phyloP scores from a whole-genome alignment of 2,797 vertebrate genomes.

The Mormyrops boulengeri region DNA sequence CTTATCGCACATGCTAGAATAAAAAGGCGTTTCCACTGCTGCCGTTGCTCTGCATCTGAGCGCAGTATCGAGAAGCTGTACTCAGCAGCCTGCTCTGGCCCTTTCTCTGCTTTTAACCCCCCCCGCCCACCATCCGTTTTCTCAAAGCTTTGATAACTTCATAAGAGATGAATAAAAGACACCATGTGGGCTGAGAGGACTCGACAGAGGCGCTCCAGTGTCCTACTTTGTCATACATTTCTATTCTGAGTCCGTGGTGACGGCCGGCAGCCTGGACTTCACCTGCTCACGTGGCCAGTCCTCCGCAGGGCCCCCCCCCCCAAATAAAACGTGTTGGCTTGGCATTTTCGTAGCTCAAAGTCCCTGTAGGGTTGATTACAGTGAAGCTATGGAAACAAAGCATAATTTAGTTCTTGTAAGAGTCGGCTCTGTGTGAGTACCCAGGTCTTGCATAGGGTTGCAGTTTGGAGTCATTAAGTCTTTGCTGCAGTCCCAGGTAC shows the following conservation, averaged over 20 bases:
- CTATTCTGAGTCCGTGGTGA: slow-evolving; percentile 20
- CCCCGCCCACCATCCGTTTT: slow-evolving; percentile 20
- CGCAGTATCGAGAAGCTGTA: background rate
- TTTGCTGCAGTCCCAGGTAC: slow-evolving; percentile 41
- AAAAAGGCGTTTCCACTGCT: background rate
- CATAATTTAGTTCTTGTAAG: slow-evolving; percentile 38
- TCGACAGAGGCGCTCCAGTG: background rate
- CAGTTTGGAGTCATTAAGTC: slow-evolving; percentile 60
- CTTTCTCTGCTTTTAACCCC: slow-evolving; percentile 22
- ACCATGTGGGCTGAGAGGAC: background rate
- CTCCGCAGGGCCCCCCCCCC: background rate
- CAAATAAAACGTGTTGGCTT: background rate
- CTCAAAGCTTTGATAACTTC: background rate
- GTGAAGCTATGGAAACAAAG: slow-evolving; percentile 37
- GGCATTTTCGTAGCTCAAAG: slow-evolving; percentile 18
- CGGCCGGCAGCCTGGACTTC: background rate
- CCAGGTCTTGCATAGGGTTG: slow-evolving; percentile 39
- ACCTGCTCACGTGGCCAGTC: background rate
- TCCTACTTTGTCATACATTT: slow-evolving; percentile 1
- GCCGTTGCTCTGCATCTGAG: background rate
- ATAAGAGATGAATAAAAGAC: background rate
- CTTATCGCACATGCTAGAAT: background rate
- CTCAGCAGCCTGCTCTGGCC: background rate
- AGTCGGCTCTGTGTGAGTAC: slow-evolving; percentile 30
- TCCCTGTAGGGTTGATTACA: slow-evolving; percentile 40